These are phyloP conservation scores for Alexandromys oeconomus DNA, from an alignment of 2,797 vertebrate genomes.

Conservation along the genomic window DNA sequence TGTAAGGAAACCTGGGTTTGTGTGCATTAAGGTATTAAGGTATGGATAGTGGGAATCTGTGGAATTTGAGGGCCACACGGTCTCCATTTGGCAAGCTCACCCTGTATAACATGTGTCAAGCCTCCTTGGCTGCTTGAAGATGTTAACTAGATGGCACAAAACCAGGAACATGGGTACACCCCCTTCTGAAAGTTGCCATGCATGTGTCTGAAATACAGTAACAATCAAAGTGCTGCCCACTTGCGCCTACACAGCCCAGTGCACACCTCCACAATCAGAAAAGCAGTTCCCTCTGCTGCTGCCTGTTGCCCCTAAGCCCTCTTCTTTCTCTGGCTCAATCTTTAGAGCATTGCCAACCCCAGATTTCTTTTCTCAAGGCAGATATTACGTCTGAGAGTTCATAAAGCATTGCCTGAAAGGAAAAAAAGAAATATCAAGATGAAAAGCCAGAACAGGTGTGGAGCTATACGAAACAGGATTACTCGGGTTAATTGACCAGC, in stretches of 20 bases:
- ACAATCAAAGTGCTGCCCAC: not conserved
- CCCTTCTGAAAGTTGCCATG: not conserved
- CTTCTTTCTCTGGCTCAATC: slow-evolving; percentile 11
- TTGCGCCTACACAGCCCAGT: not conserved
- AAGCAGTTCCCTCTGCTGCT: not conserved
- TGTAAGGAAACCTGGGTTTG: slow-evolving; percentile 6
- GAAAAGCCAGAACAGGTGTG: not conserved
- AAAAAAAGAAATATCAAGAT: not conserved
- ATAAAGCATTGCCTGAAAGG: slow-evolving; percentile 30
- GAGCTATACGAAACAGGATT: not conserved
- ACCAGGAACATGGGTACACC: not conserved
- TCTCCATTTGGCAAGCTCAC: slow-evolving; percentile 13
- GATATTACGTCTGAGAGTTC: slow-evolving; percentile 45
- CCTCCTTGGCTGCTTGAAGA: not conserved
- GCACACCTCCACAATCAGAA: not conserved
- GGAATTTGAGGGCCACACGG: not conserved
- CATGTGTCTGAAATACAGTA: not conserved
- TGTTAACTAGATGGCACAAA: not conserved
- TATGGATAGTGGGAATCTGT: not conserved
- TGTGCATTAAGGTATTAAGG: not conserved
- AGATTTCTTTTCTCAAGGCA: slow-evolving; percentile 10
- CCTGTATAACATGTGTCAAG: not conserved
- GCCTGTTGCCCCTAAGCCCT: not conserved
- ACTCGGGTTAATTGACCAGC: not conserved
- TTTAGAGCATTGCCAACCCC: not conserved